These are phyloP conservation scores for Serranus cabrilla DNA, from an alignment of 2,797 vertebrate genomes.

Conservation along the genomic window DNA sequence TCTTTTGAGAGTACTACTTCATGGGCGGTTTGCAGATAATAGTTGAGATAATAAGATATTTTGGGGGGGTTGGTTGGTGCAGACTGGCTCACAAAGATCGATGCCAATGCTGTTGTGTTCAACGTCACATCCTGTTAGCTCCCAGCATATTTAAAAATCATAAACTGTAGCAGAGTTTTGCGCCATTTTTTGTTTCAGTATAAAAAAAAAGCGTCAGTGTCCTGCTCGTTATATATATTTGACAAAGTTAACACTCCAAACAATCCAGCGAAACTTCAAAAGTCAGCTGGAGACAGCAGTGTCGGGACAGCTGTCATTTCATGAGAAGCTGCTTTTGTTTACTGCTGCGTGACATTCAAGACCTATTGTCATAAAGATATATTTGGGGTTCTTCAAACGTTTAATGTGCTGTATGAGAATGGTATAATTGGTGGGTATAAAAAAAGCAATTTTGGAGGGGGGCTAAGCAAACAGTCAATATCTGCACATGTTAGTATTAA, in stretches of 20 bases:
- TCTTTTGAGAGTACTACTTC: no score
- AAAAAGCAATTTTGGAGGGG: not conserved
- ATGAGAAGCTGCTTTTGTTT: not conserved
- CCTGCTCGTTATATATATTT: not conserved
- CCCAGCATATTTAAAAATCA: no score
- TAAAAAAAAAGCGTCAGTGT: no score
- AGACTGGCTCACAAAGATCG: no score
- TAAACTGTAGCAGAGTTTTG: no score
- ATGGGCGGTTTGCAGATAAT: no score
- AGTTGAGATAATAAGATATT: no score
- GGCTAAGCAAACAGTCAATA: slow-evolving; percentile 32
- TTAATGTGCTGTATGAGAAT: not conserved
- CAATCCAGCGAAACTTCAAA: not conserved
- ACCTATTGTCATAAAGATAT: not conserved
- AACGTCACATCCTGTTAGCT: no score
- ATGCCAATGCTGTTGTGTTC: no score
- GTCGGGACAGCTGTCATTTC: not conserved
- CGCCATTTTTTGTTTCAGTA: no score
- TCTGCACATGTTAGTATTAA: slow-evolving; percentile 39
- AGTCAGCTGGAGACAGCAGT: no score
- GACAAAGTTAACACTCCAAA: not conserved
- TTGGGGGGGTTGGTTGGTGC: no score
- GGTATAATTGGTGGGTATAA: not conserved
- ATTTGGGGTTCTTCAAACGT: not conserved
- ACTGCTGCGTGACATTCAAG: not conserved